Conservation (phyloP, 2,113 vertebrate genomes). For the Heterochromis multidens region DNA sequence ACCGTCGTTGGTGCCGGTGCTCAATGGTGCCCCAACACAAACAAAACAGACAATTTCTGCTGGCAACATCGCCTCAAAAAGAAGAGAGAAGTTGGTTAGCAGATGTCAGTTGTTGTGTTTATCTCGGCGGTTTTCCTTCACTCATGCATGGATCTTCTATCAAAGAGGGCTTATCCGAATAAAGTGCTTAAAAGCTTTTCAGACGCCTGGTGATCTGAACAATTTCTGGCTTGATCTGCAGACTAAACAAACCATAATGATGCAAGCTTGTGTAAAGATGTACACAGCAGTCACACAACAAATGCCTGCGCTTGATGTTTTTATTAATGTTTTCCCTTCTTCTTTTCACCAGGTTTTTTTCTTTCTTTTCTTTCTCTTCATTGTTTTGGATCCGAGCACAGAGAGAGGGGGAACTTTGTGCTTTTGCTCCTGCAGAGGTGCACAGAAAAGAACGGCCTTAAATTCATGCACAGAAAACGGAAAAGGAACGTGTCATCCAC, state of each 20-base stretch:
- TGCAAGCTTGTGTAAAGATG: conserved; percentile 75
- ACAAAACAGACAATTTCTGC: conserved; percentile 50
- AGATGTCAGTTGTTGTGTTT: conserved; percentile 75
- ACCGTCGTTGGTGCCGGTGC: not conserved
- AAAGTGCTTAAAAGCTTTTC: conserved; percentile 77
- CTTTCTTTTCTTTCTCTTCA: not conserved
- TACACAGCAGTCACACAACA: conserved; percentile 65
- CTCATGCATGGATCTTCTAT: conserved; percentile 70
- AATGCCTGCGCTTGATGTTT: conserved; percentile 69
- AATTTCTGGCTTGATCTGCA: conserved; percentile 71
- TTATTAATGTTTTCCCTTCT: conserved; percentile 68
- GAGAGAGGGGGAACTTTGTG: conserved; percentile 4
- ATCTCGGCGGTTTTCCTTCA: conserved; percentile 52
- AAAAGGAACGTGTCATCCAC: conserved; percentile 19
- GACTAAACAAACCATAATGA: conserved; percentile 75
- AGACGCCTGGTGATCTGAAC: conserved; percentile 74
- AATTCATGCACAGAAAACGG: conserved; percentile 24
- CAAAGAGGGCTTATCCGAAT: conserved; percentile 72
- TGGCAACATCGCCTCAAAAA: conserved; percentile 52
- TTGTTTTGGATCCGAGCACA: conserved; percentile 13
- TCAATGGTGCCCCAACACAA: conserved; percentile 28
- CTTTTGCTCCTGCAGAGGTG: conserved; percentile 53
- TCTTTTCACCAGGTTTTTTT: conserved; percentile 41
- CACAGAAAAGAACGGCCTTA: conserved; percentile 7
- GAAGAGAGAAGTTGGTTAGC: conserved; percentile 63